Evolutionary conservation across 1,140 invertebrate genomes (phyloP).

Genomic region (Leptopilina clavipes): DNA sequence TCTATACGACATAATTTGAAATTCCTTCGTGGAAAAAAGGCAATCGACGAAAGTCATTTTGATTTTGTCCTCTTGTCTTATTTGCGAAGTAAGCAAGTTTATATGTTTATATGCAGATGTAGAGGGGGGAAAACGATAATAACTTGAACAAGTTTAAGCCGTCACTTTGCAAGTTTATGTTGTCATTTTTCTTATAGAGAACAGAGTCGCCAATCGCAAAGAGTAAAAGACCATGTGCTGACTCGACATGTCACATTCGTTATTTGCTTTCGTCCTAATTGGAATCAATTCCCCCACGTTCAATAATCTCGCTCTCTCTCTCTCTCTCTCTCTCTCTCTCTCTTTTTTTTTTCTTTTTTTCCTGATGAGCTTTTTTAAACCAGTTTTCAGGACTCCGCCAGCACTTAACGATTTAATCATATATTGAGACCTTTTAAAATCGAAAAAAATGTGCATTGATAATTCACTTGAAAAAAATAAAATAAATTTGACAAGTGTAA

Average conservation of each 20-base stretch:
- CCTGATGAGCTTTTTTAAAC: not conserved
- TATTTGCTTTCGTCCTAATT: constrained; percentile 16
- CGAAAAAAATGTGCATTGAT: no score
- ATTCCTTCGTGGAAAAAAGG: not conserved
- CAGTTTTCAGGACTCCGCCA: not conserved
- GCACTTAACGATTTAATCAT: constrained; percentile 13
- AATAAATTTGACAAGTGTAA: no score
- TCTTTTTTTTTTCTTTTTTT: no score
- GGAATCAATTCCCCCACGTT: constrained; percentile 7
- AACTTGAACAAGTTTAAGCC: not conserved
- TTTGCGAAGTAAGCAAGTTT: not conserved
- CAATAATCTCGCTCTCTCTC: no score
- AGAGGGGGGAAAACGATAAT: not conserved
- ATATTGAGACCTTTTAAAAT: constrained; percentile 3
- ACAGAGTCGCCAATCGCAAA: not conserved
- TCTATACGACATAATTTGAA: no score
- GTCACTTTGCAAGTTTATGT: constrained; percentile 19
- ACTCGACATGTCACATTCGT: not conserved
- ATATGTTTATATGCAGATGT: not conserved
- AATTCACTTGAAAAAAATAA: no score
- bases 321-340: not conserved
- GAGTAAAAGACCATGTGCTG: not conserved
- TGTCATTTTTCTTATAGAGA: constrained; percentile 14
- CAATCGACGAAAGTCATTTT: not conserved
- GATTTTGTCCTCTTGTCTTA: constrained; percentile 23